Evolutionary conservation across 2,797 vertebrate genomes (phyloP), one percentile per base, ranked within the genome.

Genomic region (Alcedo atthis): DNA sequence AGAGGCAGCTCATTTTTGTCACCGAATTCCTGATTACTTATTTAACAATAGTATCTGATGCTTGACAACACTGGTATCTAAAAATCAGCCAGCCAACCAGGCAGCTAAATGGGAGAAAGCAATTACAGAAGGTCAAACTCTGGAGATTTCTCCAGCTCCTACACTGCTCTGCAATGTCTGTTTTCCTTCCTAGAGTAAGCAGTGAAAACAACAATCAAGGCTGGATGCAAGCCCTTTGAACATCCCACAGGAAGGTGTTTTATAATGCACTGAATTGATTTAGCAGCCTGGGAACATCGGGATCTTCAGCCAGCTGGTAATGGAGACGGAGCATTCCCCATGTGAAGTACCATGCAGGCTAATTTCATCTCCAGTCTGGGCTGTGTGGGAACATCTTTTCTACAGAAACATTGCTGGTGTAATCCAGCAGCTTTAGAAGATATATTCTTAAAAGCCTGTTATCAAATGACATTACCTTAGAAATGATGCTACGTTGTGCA

Each of bases 221-320:
- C 48, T 63, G 54, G 17, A 76, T 92, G 43, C 77, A 85, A 90
- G 63, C 51, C 49, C 70, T 87, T 37, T 58, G 71, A 91, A 57
- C 84, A 79, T 75, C 90, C 85, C 83, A 80, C 58, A 84, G 81
- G 89, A 94, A 91, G 35, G 37, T 30, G 59, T 77, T 95, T 94
- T 87, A 69, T 79, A 94, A 93, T 25, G 28, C 53, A 77, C 8
- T 67, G 54, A 63, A 96, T 80, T 74, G 63, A 32, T 84, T 93
- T 54, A 91, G 73, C 70, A 64, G 55, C 76, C 89, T 77, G 59
- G 87, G 76, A 87, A 87, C 42, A 79, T 55, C 70, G 79, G 70
- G 25, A 93, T 63, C 66, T 88, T 67, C 84, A 93, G 55, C 22
- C 67, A 89, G 59, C 21, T 85, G 93, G 93, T 87, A 91, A 93